Percentiles rank a stretch among this genome's conserved stretches.
Conservation (phyloP, 2,113 vertebrate genomes). For the Polypterus bichir region DNA sequence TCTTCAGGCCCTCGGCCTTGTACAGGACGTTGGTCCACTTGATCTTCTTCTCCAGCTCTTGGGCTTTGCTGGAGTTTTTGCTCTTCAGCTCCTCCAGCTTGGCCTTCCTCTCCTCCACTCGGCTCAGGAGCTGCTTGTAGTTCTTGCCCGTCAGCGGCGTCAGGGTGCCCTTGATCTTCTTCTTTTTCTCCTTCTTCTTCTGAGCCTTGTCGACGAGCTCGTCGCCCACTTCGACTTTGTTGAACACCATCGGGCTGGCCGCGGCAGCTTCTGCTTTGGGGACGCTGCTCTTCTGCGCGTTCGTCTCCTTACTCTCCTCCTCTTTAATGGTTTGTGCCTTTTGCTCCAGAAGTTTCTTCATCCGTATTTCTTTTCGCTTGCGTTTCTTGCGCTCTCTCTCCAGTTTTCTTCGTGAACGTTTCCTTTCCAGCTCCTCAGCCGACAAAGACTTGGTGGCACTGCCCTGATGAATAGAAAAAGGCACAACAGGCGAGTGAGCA, state of each 20-base stretch:
- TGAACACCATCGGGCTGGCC: slow-evolving; percentile 53
- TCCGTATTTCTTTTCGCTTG: slow-evolving; percentile 65
- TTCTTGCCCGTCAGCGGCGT: slow-evolving; percentile 79
- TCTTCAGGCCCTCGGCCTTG: slow-evolving; percentile 76
- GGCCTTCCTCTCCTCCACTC: slow-evolving; percentile 60
- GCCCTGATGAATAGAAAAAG: slow-evolving; percentile 36
- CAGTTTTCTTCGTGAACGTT: slow-evolving; percentile 63
- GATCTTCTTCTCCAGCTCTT: slow-evolving; percentile 65
- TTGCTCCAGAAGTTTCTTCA: slow-evolving; percentile 57
- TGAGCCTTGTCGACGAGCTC: slow-evolving; percentile 47
- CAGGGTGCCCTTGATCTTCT: slow-evolving; percentile 61
- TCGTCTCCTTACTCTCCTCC: slow-evolving; percentile 19
- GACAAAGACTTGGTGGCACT: slow-evolving; percentile 35
- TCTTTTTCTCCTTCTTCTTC: slow-evolving; percentile 59
- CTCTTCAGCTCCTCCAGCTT: slow-evolving; percentile 65
- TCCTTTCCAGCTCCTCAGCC: slow-evolving; percentile 56
- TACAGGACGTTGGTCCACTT: slow-evolving; percentile 82
- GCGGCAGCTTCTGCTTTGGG: background rate
- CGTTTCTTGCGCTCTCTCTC: slow-evolving; percentile 82
- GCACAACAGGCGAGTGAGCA: no score
- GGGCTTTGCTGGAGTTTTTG: slow-evolving; percentile 59
- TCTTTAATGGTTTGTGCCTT: slow-evolving; percentile 5
- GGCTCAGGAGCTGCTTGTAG: slow-evolving; percentile 79
- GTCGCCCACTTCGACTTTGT: slow-evolving; percentile 61
- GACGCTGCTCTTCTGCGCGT: background rate